A percentile compares a stretch with the other conserved stretches of the same genome.
These are phyloP conservation scores for Steinernema carpocapsae DNA, from an alignment of 2,888 invertebrate species.

Conservation along the genomic window DNA sequence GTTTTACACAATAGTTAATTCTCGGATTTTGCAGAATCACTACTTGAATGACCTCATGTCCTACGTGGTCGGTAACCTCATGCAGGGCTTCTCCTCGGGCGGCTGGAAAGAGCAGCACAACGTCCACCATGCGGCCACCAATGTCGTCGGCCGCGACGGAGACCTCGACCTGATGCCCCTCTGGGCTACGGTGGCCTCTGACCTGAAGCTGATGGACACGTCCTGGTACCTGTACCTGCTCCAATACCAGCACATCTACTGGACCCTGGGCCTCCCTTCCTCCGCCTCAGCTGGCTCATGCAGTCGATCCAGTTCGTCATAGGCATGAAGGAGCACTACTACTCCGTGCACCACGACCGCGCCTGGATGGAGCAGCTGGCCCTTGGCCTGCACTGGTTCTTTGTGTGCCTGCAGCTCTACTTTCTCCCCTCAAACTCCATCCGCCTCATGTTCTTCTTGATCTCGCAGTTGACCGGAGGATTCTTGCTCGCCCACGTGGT, in stretches of 20 bases:
- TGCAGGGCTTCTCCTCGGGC: constrained; percentile 66
- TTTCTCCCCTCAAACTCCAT: constrained; percentile 60
- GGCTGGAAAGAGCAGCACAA: constrained; percentile 68
- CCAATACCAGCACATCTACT: constrained; percentile 67
- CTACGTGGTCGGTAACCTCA: constrained; percentile 65
- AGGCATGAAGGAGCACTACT: constrained; percentile 61
- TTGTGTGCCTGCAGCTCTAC: constrained; percentile 61
- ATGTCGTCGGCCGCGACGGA: constrained; percentile 64
- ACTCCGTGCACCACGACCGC: constrained; percentile 52
- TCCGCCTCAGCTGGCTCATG: constrained; percentile 64
- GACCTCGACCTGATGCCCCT: constrained; percentile 67
- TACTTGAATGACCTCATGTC: constrained; percentile 48
- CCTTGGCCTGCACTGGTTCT: constrained; percentile 60
- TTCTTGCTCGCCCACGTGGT: constrained; percentile 67
- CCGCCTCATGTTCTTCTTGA: constrained; percentile 48
- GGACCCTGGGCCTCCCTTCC: constrained; percentile 63
- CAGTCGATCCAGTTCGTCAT: constrained; percentile 62
- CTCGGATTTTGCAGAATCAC: constrained; percentile 40
- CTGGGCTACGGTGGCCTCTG: constrained; percentile 65
- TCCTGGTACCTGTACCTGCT: constrained; percentile 57
- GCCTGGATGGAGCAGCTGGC: constrained; percentile 54
- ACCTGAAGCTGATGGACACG: constrained; percentile 58
- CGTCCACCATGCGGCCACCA: constrained; percentile 67
- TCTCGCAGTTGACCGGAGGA: constrained; percentile 62
- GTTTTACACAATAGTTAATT: too few relatives aligned